Base-by-base conservation (phyloP, 2,797 vertebrate genomes). In the Sandelia bainsii region DNA sequence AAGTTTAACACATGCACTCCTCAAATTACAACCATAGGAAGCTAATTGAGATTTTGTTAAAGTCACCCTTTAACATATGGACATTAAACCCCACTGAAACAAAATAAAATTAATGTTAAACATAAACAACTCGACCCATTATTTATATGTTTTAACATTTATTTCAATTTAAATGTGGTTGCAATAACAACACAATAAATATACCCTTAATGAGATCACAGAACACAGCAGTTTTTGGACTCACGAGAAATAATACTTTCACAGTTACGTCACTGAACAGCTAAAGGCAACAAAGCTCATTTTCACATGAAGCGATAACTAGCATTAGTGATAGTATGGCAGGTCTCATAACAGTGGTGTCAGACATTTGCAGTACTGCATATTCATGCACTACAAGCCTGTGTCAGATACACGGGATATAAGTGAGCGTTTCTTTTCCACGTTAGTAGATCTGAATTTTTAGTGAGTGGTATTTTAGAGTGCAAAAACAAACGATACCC, bases 131-230 rank as follows among this genome's bases (percentile, higher is more conserved):
- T 81, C 2, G 1, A 39, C 3, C 14, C 45, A 16, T 54, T 16
- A 25, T 82, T 62, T 74, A 72, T 84, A 78, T 82, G 74, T 73
- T 78, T 48, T 71, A 83, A 88, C 81, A 89, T 93, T 93, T 94
- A 93, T 93, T 93, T 71, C 64, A 23, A 78, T 83, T 90, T 90
- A 86, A 90, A 89, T 88, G 82, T 88, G 66, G 79, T 84, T 88
- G 85, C 84, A 84, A 85, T 86, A 92, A 92, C 89, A 91, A 89
- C 88, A 92, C 91, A 94, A 95, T 95, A 94, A 95, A 95, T 94
- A 95, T 86, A 83, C 91, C 84, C 83, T 82, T 80, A 62, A 77
- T 88, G 90, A 87, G 79, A 87, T 87, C 87, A 93, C 79, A 86
- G 84, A 86, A 78, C 70, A 82, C 81, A 90, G 89, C 88, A 86